Conservation (phyloP, 2,797 vertebrate genomes). For the Sebastes iracundus region DNA sequence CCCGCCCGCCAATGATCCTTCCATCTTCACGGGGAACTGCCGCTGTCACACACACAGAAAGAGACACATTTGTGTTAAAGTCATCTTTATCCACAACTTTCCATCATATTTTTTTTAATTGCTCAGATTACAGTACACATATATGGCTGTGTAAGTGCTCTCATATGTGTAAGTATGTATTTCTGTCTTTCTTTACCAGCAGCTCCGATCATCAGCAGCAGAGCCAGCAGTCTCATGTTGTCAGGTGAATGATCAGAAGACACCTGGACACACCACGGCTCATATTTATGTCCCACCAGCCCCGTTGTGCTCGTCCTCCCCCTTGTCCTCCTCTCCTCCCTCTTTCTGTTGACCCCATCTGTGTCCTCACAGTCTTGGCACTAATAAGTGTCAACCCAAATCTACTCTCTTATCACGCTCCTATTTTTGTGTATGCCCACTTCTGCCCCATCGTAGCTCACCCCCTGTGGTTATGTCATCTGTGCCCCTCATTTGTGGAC, state of each 20-base stretch:
- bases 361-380: conserved; percentile 3
- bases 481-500: background rate
- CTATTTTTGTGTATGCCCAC: conserved; percentile 23
- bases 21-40: conserved; percentile 71
- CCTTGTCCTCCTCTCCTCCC: background rate
- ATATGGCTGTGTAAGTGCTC: background rate
- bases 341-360: conserved; percentile 19
- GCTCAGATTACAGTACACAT: background rate
- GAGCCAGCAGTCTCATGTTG: conserved; percentile 71
- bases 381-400: background rate
- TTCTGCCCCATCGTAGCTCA: background rate
- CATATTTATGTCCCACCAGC: conserved; percentile 67
- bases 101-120: background rate
- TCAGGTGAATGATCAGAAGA: conserved; percentile 61
- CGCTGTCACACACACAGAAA: conserved; percentile 40
- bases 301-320: background rate
- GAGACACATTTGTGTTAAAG: background rate
- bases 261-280: conserved; percentile 24
- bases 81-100: background rate
- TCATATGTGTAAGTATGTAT: background rate
- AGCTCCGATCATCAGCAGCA: conserved; percentile 77
- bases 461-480: conserved; percentile 17
- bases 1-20: conserved; percentile 76
- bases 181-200: conserved; percentile 70
- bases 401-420: conserved; percentile 31